Evolutionary conservation across 1,140 invertebrate species (phyloP).

Genomic region (Drosophila pseudoananassae): DNA sequence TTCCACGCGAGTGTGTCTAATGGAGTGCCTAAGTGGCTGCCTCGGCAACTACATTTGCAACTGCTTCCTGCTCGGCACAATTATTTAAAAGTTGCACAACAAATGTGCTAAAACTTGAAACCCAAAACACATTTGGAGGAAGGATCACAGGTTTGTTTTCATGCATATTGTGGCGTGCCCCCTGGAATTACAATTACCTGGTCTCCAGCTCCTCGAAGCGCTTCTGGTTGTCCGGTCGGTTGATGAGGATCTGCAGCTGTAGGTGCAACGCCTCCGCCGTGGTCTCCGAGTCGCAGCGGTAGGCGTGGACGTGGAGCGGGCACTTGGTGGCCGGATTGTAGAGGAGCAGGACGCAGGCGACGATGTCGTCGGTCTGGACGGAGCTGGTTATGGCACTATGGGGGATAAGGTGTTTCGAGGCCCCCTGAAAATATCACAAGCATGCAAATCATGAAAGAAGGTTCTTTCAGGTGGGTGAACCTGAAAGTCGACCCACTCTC

Average conservation of each 20-base stretch:
- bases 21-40: conserved; percentile 54
- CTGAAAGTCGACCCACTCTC: not conserved
- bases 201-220: conserved; percentile 92
- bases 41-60: conserved; percentile 19
- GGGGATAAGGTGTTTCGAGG: conserved; percentile 97
- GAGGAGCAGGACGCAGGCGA: conserved; percentile 94
- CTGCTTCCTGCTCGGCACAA: conserved; percentile 36
- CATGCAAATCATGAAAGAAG: not conserved
- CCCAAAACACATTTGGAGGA: conserved; percentile 6
- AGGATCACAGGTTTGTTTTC: too few species aligned
- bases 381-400: conserved; percentile 95
- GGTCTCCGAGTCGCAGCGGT: conserved; percentile 96
- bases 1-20: conserved; percentile 33
- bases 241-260: conserved; percentile 92
- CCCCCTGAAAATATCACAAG: conserved; percentile 83
- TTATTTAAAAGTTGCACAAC: conserved; percentile 46
- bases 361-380: conserved; percentile 93
- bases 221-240: conserved; percentile 93
- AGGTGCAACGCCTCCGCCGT: conserved; percentile 93
- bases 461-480: not conserved
- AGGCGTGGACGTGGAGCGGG: conserved; percentile 96
- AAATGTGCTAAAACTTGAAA: conserved; percentile 2
- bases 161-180: too few species aligned
- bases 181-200: conserved; percentile 51
- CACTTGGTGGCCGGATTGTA: conserved; percentile 96